Evolutionary conservation across 2,113 vertebrate species (phyloP), one percentile per base, ranked within the genome.

Genomic region (Lasiurus borealis): DNA sequence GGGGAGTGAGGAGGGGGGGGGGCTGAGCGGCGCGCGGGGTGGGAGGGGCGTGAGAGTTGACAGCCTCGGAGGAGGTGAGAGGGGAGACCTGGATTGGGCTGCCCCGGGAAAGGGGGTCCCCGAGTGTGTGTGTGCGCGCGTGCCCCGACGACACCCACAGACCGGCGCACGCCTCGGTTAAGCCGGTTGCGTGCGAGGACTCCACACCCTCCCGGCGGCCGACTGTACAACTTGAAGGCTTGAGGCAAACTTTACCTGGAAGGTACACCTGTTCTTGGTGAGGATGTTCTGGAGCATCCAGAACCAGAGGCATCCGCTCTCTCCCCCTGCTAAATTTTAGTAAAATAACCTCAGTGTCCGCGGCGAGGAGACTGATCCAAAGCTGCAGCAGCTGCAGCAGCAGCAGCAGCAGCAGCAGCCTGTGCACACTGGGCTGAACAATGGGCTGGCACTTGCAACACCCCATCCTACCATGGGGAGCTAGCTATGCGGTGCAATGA

Each of bases 21-120:
- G 71, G 82, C 29, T 3, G 82, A 21, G 84, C 0, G 77, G 77
- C 29, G 3, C 66, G 6, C n/a, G n/a, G n/a, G n/a, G n/a, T n/a
- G 62, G 89, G 90, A 31, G 88, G 88, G 83, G 78, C 93, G 0
- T 50, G 44, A 52, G 87, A 93, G 85, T 96, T 97, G 97, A 97
- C 97, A 97, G 95, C 64, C 90, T 83, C 50, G n/a, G n/a, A n/a
- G 21, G 91, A 75, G 96, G 90, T 86, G 81, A 91, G 86, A 84
- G n/a, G 62, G 36, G 14, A 19, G 90, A 34, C 82, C 91, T 76
- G 50, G 81, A 91, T 87, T 72, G 92, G 66, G 71, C 46, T 62
- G 48, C 72, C 54, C 23, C 64, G 1, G 36, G 19, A 86, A 76
- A 93, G 84, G 82, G 85, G 66, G 84, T 80, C 73, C 48, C 73